Conservation (phyloP, 2,113 vertebrate genomes). For the Cygnus buccinator region DNA sequence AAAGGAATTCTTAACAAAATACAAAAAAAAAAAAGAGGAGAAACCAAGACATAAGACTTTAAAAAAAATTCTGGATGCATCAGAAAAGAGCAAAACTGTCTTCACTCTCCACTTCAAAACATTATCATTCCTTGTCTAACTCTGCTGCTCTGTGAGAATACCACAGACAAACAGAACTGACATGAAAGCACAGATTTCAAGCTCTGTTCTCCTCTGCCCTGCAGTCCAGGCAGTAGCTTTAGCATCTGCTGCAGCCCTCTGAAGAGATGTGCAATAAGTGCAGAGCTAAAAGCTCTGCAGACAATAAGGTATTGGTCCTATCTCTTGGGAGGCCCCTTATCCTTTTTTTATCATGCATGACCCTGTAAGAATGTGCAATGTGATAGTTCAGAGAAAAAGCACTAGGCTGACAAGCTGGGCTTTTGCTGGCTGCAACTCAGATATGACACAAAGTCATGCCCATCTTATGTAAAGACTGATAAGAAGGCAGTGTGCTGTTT, state of each 20-base stretch:
- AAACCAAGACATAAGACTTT: not conserved
- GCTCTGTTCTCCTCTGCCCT: not conserved
- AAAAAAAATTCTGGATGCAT: not conserved
- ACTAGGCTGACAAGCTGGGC: slow-evolving; percentile 5
- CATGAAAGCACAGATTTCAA: not conserved
- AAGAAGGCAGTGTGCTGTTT: not conserved
- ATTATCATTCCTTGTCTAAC: not conserved
- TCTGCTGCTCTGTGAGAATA: not conserved
- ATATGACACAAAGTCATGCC: slow-evolving; percentile 31
- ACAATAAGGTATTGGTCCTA: not conserved
- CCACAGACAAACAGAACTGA: not conserved
- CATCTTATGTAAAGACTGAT: slow-evolving; percentile 43
- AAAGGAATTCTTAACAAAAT: not conserved
- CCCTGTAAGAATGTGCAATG: slow-evolving; percentile 58
- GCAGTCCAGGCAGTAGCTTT: not conserved
- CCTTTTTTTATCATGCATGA: slow-evolving; percentile 20
- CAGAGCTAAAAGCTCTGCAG: not conserved
- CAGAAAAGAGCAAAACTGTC: not conserved
- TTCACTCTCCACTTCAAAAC: not conserved
- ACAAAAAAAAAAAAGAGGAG: not conserved
- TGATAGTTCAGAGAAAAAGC: not conserved
- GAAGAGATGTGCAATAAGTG: not conserved
- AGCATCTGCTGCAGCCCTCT: not conserved
- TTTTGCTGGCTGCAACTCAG: slow-evolving; percentile 45
- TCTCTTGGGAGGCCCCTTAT: not conserved